A percentile compares a stretch with the other conserved stretches of the same genome.
phyloP scores from a whole-genome alignment of 2,888 invertebrate species.

The Himalopsyche japonica region DNA sequence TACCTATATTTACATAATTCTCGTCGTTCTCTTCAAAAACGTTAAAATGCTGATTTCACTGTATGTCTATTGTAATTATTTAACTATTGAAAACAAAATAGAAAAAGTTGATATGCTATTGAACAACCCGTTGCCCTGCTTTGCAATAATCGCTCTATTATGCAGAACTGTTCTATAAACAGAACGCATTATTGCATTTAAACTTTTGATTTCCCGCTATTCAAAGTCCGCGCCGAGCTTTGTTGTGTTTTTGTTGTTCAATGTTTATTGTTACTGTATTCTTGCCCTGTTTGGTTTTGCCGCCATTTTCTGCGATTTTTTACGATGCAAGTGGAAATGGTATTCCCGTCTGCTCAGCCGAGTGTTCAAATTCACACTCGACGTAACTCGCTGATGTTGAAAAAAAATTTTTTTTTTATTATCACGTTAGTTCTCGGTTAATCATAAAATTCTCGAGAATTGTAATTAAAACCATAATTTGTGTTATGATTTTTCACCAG shows the following conservation, averaged over 20 bases:
- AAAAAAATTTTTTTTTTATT: too few species aligned
- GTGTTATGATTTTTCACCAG: too few species aligned
- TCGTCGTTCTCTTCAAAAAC: too few species aligned
- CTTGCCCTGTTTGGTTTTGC: not conserved
- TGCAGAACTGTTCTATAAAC: not conserved
- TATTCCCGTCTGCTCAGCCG: not conserved
- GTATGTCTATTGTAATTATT: too few species aligned
- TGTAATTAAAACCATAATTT: too few species aligned
- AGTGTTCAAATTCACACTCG: not conserved
- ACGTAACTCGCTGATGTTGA: not conserved
- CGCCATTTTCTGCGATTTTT: not conserved
- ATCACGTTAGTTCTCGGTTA: too few species aligned
- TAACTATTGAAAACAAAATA: too few species aligned
- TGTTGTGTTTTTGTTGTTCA: not conserved
- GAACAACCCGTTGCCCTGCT: too few species aligned
- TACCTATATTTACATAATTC: too few species aligned
- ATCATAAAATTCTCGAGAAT: too few species aligned
- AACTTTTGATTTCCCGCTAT: not conserved
- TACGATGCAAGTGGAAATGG: not conserved
- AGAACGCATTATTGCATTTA: not conserved
- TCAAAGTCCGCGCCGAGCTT: not conserved
- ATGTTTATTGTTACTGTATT: not conserved
- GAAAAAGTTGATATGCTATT: too few species aligned
- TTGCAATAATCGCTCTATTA: not conserved
- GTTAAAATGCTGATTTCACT: too few species aligned